Base-by-base conservation (phyloP, 2,797 vertebrate genomes). In the Heterohyrax brucei region DNA sequence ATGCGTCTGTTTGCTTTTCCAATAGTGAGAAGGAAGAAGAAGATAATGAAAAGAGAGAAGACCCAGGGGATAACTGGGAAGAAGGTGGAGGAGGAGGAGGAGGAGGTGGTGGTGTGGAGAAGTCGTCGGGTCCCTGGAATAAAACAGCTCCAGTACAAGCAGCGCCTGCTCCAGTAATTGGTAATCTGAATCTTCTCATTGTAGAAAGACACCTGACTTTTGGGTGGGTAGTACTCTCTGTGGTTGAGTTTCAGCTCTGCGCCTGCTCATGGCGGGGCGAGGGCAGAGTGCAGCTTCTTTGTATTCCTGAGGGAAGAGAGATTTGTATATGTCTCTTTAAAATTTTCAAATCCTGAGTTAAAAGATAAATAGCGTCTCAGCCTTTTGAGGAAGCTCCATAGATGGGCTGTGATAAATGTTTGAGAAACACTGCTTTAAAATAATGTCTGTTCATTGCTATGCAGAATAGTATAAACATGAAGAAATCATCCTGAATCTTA, bases 1-100 rank as follows among this genome's bases (percentile, higher is more conserved):
- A 48, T 79, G 22, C 50, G 26, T 7, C 82, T 81, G 14, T 12
- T 1, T 1, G 78, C 91, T 97, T 98, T 94, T 96, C 62, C 90
- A 98, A 97, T 39, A 99, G 99, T 93, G 99, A 99, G 98, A 99
- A 99, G 93, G 99, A 99, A 91, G 99, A 99, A 91, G 99, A 99
- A 26, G 99, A 99, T 46, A 99, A 98, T 91, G 99, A 99, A 96
- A 99, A 99, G 94, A 99, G 98, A 98, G 99, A 99, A 98, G 99
- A 99, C 97, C 98, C 99, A 0, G 99, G 99, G 12, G 99, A 99
- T 92, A 99, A 98, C 13, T 99, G 99, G 96, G 99, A 99, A 98
- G 99, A 99, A 96, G 98, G 99, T 89, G 97, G 99, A 87, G 97
- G 95, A 16, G 93, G 39, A 39, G 39, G 39, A 39, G 88, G 89